Evolutionary conservation across 1,140 invertebrate genomes (phyloP), one percentile per base, ranked within the genome.

Genomic region (Dendroctonus valens): DNA sequence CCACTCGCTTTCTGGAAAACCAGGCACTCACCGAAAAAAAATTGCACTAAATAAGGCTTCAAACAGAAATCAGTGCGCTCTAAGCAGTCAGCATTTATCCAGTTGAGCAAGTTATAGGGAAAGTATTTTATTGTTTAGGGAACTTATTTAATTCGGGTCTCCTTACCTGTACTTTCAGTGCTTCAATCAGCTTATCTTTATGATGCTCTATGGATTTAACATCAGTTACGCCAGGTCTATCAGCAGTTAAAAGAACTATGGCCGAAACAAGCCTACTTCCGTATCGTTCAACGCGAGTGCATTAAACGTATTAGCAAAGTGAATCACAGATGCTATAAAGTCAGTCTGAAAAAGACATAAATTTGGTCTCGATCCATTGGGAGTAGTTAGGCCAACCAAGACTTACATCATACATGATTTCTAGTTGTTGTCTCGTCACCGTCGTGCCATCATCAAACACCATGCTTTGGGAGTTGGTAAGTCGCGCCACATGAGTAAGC

Each of bases 361-460:
- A 2, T 11, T 46, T 46, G 8, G 12, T 46, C 42, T 11, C 8
- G 12, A 1, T 12, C 8, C 42, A 2, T 46, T 2, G 26, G 26
- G 1, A 1, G 26, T 1, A 46, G 53, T 54, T 38, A 5, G 38
- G 7, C 39, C 3, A 26, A 26, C 26, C 11, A 5, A 59, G 68
- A 87, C 89, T 90, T 81, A 98, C 96, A 83, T 97, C 93, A 80
- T 97, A 98, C 78, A 97, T 92, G 61, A 91, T 84, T 76, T 94
- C 92, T 71, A 98, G 81, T 78, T 98, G 94, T 69, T 91, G 86
- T 68, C 88, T 85, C 38, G 88, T 90, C 72, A 98, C 86, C 70
- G 89, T 91, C 55, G 89, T 92, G 26, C 96, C 96, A 75, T 98
- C 94, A 68, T 93, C 90, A 79, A 98, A 96, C n/a, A 93, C 92